A percentile compares a stretch with the other conserved stretches of the same genome.
Evolutionary conservation across 1,140 invertebrate species (phyloP).

Genomic region (Drosophila burlai): DNA sequence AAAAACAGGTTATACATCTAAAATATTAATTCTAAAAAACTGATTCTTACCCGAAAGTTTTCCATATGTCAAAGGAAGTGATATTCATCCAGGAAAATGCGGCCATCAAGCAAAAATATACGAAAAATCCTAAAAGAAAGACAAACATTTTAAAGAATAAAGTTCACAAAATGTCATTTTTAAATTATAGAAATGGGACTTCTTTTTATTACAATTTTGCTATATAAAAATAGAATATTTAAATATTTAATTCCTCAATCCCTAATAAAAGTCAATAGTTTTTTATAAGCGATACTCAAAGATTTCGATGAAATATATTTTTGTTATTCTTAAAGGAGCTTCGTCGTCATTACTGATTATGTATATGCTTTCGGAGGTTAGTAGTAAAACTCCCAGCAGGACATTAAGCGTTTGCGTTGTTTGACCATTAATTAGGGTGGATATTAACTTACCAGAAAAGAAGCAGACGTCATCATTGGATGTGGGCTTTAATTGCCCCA

Average conservation of each 20-base stretch:
- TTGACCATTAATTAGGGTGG: slow-evolving; percentile 2
- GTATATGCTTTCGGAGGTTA: too few species aligned
- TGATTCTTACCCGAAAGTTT: slow-evolving; percentile 91
- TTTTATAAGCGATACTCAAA: background rate
- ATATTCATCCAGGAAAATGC: slow-evolving; percentile 96
- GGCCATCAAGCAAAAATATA: slow-evolving; percentile 94
- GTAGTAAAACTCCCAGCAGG: background rate
- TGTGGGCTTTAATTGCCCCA: slow-evolving; percentile 85
- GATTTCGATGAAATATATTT: background rate
- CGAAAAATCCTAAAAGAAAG: slow-evolving; percentile 89
- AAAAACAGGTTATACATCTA: background rate
- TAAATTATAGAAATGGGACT: background rate
- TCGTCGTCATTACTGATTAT: background rate
- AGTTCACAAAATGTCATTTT: background rate
- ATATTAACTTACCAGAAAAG: slow-evolving; percentile 64
- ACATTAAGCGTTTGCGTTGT: background rate
- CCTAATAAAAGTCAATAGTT: too few species aligned
- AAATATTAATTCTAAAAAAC: too few species aligned
- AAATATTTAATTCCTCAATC: background rate
- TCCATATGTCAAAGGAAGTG: slow-evolving; percentile 95
- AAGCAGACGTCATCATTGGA: slow-evolving; percentile 72
- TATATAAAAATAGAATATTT: background rate
- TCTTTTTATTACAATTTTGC: background rate
- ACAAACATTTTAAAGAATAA: background rate
- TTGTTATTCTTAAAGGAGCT: background rate